phyloP scores from a whole-genome alignment of 2,888 invertebrate species.

The Perdita meconis region DNA sequence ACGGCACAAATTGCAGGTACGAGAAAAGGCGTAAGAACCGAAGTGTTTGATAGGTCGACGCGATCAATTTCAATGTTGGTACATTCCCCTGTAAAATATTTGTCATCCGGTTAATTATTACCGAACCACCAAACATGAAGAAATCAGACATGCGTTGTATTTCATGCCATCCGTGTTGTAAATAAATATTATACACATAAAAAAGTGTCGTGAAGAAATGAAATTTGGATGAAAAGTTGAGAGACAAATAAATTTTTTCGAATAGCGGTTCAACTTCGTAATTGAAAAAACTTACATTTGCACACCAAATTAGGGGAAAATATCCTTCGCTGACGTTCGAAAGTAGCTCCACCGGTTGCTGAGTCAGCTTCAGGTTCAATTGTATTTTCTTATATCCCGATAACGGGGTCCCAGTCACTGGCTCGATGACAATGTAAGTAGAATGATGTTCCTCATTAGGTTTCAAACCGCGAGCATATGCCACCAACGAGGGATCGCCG shows the following conservation, averaged over 20 bases:
- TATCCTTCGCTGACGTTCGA: conserved; percentile 85
- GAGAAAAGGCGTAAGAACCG: conserved; percentile 23
- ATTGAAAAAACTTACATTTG: conserved; percentile 49
- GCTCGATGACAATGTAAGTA: conserved; percentile 87
- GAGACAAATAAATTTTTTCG: conserved; percentile 10
- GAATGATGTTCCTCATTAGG: conserved; percentile 86
- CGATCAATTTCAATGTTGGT: not conserved
- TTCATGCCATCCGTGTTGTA: not conserved
- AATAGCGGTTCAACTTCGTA: not conserved
- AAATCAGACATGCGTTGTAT: not conserved
- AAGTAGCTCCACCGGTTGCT: conserved; percentile 84
- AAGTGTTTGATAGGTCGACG: conserved; percentile 17
- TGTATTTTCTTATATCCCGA: conserved; percentile 86
- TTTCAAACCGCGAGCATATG: conserved; percentile 85
- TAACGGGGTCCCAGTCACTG: conserved; percentile 86
- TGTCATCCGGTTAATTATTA: not conserved
- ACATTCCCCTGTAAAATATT: conserved; percentile 43
- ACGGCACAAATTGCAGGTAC: conserved; percentile 55
- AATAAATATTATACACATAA: not conserved
- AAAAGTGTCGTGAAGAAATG: not conserved
- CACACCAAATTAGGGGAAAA: conserved; percentile 86
- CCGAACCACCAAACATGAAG: not conserved
- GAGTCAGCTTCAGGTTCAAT: conserved; percentile 85
- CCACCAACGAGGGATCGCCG: conserved; percentile 85
- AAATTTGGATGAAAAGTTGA: not conserved